phyloP scores from a whole-genome alignment of 2,888 invertebrate species.

The Caenorhabditis sp. region DNA sequence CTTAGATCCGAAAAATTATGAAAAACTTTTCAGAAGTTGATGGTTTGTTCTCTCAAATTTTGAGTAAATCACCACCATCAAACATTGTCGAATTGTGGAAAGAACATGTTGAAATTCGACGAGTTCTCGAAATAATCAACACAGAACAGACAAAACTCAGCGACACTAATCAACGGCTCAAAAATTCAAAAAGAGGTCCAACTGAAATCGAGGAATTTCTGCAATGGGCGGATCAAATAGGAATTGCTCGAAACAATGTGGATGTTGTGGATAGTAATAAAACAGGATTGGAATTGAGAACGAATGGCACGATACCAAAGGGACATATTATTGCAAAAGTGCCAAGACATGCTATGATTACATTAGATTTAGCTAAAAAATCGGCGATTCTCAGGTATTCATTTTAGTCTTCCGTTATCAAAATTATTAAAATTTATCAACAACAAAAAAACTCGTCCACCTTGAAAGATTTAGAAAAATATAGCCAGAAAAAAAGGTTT shows the following conservation, averaged over 20 bases:
- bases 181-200: slow-evolving; percentile 6
- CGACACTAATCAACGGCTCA: slow-evolving; percentile 16
- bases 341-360: slow-evolving; percentile 58
- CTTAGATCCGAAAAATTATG: no score
- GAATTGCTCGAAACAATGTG: slow-evolving; percentile 44
- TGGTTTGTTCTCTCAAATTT: slow-evolving; percentile 43
- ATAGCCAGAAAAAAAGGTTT: no score
- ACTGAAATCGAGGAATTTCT: slow-evolving; percentile 44
- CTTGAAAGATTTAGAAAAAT: neutral
- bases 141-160: slow-evolving; percentile 15
- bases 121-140: slow-evolving; percentile 30
- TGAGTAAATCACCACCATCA: slow-evolving; percentile 44
- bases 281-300: slow-evolving; percentile 32
- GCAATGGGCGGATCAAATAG: slow-evolving; percentile 52
- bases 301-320: slow-evolving; percentile 31
- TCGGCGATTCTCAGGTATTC: slow-evolving; percentile 40
- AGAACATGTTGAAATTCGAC: slow-evolving; percentile 55
- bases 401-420: no score
- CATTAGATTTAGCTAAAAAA: slow-evolving; percentile 46
- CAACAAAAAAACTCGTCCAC: neutral
- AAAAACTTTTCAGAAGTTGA: slow-evolving; percentile 27
- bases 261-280: slow-evolving; percentile 33
- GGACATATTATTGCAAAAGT: slow-evolving; percentile 42
- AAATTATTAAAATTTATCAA: neutral
- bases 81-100: slow-evolving; percentile 57